Evolutionary conservation across 2,888 invertebrate species (phyloP), one percentile per base, ranked within the genome.

Genomic region (Synergus japonicus): DNA sequence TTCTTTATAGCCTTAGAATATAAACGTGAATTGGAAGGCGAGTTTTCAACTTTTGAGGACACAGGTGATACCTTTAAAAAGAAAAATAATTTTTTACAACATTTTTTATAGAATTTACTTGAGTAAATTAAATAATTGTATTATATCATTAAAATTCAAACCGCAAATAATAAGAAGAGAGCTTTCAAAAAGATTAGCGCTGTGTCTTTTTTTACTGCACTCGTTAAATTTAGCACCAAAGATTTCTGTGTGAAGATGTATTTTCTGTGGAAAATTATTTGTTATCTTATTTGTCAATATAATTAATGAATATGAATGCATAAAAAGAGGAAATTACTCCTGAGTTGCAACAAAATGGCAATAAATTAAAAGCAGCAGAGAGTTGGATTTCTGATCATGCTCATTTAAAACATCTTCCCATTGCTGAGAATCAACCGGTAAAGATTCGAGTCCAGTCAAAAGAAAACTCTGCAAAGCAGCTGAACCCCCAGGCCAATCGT

Each of bases 161-260:
- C 86, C 10, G 87, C 83, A 76, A 87, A 87, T 29, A 86, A 79
- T 29, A 88, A 84, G 86, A 87, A 89, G 12, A 87, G 63, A 29
- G 86, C 79, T 80, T 89, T 89, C 13, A 86, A 76, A 78, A 77
- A 76, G 46, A 58, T 29, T 49, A 4, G 10, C 29, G 54, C n/a
- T n/a, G 46, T 60, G 22, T 9, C 9, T 41, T 41, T 66, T 37
- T 76, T 63, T 58, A 29, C 15, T 1, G 15, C 37, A 15, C 54
- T 54, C 9, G 7, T 73, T 37, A 73, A 10, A 12, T 73, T 54
- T 29, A 73, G 0, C 37, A 37, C 41, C 54, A 73, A 10, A 37
- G 54, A n/a, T 0, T 29, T 73, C 7, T 73, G 37, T 12, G 54
- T 73, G 12, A 73, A 73, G 54, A 73, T 18, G 37, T 54, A 73